A percentile compares a stretch with the other conserved stretches of the same genome.
Conservation (phyloP, 2,113 vertebrate species). For the Beaufortia kweichowensis region DNA sequence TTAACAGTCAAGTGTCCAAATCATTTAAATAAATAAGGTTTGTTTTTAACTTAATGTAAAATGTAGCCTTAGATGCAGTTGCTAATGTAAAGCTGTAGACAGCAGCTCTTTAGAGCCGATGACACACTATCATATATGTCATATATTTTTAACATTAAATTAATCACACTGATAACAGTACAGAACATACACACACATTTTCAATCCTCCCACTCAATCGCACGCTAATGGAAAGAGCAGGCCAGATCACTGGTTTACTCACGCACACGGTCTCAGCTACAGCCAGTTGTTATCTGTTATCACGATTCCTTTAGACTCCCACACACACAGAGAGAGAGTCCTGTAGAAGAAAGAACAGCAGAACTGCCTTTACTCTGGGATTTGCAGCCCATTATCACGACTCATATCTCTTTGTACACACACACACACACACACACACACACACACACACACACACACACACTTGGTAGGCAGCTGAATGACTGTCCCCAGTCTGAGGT, state of each 20-base stretch:
- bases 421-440: conserved; percentile 16
- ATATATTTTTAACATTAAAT: conserved; percentile 5
- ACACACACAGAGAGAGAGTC: conserved; percentile 32
- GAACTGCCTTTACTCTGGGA: conserved; percentile 10
- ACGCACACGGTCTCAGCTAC: conserved; percentile 19
- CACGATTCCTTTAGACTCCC: conserved; percentile 43
- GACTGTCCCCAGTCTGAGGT: not conserved
- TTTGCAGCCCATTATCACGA: conserved; percentile 47
- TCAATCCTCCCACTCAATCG: conserved; percentile 30
- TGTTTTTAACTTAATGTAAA: too few relatives aligned
- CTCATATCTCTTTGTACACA: conserved; percentile 36
- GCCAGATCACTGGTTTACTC: conserved; percentile 43
- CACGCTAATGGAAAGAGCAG: conserved; percentile 49
- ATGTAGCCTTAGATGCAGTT: not conserved
- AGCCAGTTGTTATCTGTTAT: conserved; percentile 46
- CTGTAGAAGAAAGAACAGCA: conserved; percentile 13
- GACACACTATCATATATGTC: conserved; percentile 1
- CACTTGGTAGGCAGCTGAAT: conserved; percentile 17
- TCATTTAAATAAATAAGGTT: too few relatives aligned
- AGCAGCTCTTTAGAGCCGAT: not conserved
- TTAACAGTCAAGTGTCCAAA: too few relatives aligned
- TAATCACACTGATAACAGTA: conserved; percentile 6
- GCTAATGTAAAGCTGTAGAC: not conserved
- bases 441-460: conserved; percentile 22
- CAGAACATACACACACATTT: conserved; percentile 40